Evolutionary conservation across 2,888 invertebrate species (phyloP).

Genomic region (Caenorhabditis sinica): DNA sequence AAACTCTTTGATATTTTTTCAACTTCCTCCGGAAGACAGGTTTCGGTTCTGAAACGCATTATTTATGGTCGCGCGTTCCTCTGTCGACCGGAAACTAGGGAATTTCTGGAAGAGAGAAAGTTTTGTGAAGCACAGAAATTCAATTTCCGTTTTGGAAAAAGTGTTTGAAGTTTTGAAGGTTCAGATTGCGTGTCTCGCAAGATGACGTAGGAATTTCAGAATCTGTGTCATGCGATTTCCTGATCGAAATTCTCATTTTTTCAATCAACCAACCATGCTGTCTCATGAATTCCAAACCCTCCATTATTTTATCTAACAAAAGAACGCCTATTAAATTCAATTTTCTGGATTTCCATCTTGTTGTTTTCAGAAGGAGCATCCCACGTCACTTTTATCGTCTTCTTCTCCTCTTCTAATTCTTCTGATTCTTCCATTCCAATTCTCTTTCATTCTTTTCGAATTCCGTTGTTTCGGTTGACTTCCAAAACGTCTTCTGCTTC

Average conservation of each 20-base stretch:
- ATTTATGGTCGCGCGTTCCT: conserved; percentile 20
- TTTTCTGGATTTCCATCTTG: background rate
- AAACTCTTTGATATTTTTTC: conserved; percentile 21
- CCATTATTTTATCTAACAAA: background rate
- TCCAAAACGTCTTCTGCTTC: conserved; percentile 26
- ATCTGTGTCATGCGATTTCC: background rate
- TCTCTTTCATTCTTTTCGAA: conserved; percentile 16
- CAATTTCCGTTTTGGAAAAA: background rate
- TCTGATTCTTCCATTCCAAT: conserved; percentile 9
- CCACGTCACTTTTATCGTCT: conserved; percentile 32
- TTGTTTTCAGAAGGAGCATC: conserved; percentile 17
- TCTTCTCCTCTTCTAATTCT: conserved; percentile 17
- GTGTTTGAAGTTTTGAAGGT: background rate
- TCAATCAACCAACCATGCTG: too few relatives aligned
- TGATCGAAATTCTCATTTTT: too few relatives aligned
- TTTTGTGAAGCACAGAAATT: background rate
- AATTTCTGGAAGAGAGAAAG: background rate
- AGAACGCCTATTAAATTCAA: background rate
- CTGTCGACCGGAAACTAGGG: conserved; percentile 5
- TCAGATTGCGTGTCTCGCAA: background rate
- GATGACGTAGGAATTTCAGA: conserved; percentile 5
- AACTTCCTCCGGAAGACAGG: conserved; percentile 12
- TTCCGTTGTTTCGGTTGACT: conserved; percentile 23
- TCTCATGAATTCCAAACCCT: too few relatives aligned
- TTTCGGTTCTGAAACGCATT: conserved; percentile 26